A percentile compares a stretch with the other conserved stretches of the same genome.
Conservation (phyloP, 2,797 vertebrate species). For the Decapterus maruadsi region DNA sequence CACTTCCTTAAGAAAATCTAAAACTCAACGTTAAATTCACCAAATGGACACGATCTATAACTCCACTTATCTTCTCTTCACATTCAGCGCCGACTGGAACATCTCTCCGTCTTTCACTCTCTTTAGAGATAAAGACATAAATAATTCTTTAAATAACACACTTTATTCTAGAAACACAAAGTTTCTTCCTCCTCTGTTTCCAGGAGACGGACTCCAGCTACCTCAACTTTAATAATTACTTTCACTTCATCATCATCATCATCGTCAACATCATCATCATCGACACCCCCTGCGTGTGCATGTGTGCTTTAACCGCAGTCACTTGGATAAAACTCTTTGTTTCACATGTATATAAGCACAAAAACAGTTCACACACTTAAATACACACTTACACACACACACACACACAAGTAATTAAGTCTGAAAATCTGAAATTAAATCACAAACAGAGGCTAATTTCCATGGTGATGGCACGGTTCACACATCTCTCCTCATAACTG, state of each 20-base stretch:
- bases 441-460: conserved; percentile 71
- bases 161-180: conserved; percentile 39
- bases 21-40: too few species aligned
- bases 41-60: background rate
- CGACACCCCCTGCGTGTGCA: conserved; percentile 12
- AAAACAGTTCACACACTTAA: conserved; percentile 8
- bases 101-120: conserved; percentile 6
- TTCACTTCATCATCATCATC: conserved; percentile 35
- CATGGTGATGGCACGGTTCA: conserved; percentile 44
- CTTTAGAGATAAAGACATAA: background rate
- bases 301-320: conserved; percentile 10
- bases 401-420: conserved; percentile 58
- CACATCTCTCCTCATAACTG: conserved; percentile 51
- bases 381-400: conserved; percentile 6
- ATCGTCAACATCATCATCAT: conserved; percentile 17
- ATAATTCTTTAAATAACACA: conserved; percentile 6
- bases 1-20: too few species aligned
- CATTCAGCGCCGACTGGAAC: conserved; percentile 7
- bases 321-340: background rate
- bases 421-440: conserved; percentile 77
- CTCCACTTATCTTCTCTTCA: background rate
- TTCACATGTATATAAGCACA: conserved; percentile 14
- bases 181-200: conserved; percentile 38
- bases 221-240: conserved; percentile 38
- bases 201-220: conserved; percentile 55